A percentile compares a stretch with the other conserved stretches of the same genome.
Conservation (phyloP, 1,140 invertebrate genomes). For the Riptortus pedestris region DNA sequence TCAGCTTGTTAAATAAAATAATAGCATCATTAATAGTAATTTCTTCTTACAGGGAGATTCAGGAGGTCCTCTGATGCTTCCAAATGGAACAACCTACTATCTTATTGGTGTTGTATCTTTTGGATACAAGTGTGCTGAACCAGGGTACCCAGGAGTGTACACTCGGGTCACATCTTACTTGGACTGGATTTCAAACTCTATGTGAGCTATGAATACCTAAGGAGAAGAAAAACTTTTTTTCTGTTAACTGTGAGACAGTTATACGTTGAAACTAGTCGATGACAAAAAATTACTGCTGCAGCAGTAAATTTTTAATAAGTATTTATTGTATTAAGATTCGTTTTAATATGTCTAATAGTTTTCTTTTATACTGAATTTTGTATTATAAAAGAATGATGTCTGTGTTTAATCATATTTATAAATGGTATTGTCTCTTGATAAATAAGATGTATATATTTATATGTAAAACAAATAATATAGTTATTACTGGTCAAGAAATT, state of each 20-base stretch:
- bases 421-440: no score
- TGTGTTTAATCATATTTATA: no score
- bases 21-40: neutral
- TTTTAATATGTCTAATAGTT: neutral
- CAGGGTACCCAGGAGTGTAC: constrained; percentile 66
- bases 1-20: neutral
- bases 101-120: constrained; percentile 66
- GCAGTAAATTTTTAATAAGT: neutral
- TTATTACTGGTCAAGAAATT: no score
- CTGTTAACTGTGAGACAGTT: neutral
- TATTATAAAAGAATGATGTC: neutral
- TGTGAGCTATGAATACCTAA: neutral
- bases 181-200: neutral
- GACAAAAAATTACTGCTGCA: neutral
- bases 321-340: neutral
- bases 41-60: constrained; percentile 56
- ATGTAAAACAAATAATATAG: no score
- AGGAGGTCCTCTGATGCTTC: constrained; percentile 68
- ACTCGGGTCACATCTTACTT: constrained; percentile 48
- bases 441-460: no score
- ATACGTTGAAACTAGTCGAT: neutral
- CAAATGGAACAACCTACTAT: constrained; percentile 42
- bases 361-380: neutral
- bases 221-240: neutral
- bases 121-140: constrained; percentile 59